phyloP scores from a whole-genome alignment of 2,797 vertebrate genomes.

The Selene dorsalis region DNA sequence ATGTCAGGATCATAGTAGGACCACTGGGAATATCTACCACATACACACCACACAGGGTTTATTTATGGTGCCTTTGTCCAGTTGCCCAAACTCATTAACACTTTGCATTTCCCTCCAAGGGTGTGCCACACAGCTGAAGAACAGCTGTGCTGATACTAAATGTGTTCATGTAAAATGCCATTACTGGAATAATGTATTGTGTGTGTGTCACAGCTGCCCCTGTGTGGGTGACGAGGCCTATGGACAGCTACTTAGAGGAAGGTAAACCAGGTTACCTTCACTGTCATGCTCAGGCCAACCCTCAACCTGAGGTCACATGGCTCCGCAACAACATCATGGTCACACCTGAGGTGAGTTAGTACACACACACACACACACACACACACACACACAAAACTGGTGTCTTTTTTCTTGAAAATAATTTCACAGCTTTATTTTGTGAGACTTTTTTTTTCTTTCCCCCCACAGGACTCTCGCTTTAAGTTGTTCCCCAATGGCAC shows the following conservation, averaged over 20 bases:
- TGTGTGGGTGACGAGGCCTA: constrained; percentile 91
- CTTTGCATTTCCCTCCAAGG: constrained; percentile 4
- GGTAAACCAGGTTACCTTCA: constrained; percentile 94
- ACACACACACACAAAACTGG: background rate
- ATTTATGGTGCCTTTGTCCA: constrained; percentile 19
- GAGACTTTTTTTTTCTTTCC: background rate
- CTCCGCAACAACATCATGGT: constrained; percentile 87
- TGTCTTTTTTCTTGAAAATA: background rate
- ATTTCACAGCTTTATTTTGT: background rate
- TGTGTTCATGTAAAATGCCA: constrained; percentile 11
- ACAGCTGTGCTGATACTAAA: background rate
- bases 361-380: constrained; percentile 1
- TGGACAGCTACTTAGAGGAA: constrained; percentile 92
- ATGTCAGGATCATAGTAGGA: background rate
- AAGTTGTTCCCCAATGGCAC: constrained; percentile 92
- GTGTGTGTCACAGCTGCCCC: constrained; percentile 85
- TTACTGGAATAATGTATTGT: constrained; percentile 10
- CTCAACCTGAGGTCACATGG: constrained; percentile 91
- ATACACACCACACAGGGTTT: background rate
- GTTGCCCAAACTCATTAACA: constrained; percentile 7
- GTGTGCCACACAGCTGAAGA: background rate
- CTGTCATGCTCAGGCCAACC: constrained; percentile 90
- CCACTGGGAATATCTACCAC: background rate
- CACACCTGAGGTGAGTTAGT: constrained; percentile 85
- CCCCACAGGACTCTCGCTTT: constrained; percentile 88